Evolutionary conservation across 2,113 vertebrate genomes (phyloP).

Genomic region (Argyrosomus japonicus): DNA sequence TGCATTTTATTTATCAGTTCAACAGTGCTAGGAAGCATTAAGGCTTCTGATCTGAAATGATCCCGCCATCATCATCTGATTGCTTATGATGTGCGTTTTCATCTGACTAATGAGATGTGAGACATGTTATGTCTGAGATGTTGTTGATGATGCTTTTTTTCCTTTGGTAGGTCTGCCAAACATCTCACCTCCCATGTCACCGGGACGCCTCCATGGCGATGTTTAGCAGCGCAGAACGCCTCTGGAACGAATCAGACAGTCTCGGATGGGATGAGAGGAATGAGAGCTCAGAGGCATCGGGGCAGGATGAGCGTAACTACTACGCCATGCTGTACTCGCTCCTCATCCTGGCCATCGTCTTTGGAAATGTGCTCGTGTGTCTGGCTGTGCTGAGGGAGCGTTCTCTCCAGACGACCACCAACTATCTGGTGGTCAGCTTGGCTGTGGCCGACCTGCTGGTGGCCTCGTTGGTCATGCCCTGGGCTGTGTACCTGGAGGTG

Average conservation of each 20-base stretch:
- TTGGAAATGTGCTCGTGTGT: slow-evolving; percentile 93
- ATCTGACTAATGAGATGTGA: slow-evolving; percentile 34
- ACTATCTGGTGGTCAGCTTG: slow-evolving; percentile 96
- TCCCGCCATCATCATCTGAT: background rate
- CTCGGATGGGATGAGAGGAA: slow-evolving; percentile 79
- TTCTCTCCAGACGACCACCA: slow-evolving; percentile 92
- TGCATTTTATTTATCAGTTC: slow-evolving; percentile 31
- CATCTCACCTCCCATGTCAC: slow-evolving; percentile 72
- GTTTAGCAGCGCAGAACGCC: slow-evolving; percentile 82
- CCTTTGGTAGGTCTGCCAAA: slow-evolving; percentile 72
- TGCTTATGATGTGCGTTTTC: slow-evolving; percentile 3
- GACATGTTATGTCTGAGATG: background rate
- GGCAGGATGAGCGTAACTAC: slow-evolving; percentile 82
- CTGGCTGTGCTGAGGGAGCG: slow-evolving; percentile 91
- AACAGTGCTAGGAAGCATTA: slow-evolving; percentile 28
- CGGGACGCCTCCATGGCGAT: slow-evolving; percentile 83
- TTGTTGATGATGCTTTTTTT: slow-evolving; percentile 25
- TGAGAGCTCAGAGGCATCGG: slow-evolving; percentile 68
- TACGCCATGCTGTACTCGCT: slow-evolving; percentile 90
- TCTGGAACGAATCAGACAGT: slow-evolving; percentile 83
- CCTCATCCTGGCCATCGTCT: slow-evolving; percentile 92
- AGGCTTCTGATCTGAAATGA: slow-evolving; percentile 28
- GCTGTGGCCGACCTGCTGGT: slow-evolving; percentile 93
- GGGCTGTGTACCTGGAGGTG: slow-evolving; percentile 96
- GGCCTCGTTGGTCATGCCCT: slow-evolving; percentile 95